Conservation (phyloP, 2,888 invertebrate species). For the Neria commutata region DNA sequence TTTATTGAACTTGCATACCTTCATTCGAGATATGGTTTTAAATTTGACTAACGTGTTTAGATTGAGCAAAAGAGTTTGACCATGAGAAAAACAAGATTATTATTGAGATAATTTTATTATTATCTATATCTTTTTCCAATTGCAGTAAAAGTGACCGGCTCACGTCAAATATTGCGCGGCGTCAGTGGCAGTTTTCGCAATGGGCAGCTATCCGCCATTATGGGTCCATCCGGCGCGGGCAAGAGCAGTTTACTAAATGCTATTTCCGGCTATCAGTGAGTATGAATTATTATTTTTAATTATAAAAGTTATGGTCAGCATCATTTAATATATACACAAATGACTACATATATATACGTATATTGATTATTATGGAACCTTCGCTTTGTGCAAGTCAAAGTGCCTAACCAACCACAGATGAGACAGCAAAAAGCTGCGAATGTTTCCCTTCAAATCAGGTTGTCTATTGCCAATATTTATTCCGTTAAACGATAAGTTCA, state of each 20-base stretch:
- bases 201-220: conserved; percentile 71
- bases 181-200: conserved; percentile 70
- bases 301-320: too few relatives aligned
- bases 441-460: too few relatives aligned
- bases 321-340: too few relatives aligned
- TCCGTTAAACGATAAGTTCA: too few relatives aligned
- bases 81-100: not conserved
- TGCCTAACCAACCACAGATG: too few relatives aligned
- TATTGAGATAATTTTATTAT: not conserved
- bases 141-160: conserved; percentile 63
- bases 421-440: too few relatives aligned
- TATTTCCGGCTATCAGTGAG: conserved; percentile 76
- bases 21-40: not conserved
- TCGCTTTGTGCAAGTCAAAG: too few relatives aligned
- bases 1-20: not conserved
- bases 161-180: conserved; percentile 67
- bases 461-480: too few relatives aligned
- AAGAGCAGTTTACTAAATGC: conserved; percentile 80
- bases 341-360: too few relatives aligned
- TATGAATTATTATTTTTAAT: too few relatives aligned
- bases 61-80: not conserved
- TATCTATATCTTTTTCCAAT: conserved; percentile 50
- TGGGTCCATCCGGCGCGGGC: conserved; percentile 76
- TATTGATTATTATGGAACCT: too few relatives aligned
- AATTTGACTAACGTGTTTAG: too few relatives aligned